Evolutionary conservation across 2,797 vertebrate genomes (phyloP).

Genomic region (Smutsia temminckii): DNA sequence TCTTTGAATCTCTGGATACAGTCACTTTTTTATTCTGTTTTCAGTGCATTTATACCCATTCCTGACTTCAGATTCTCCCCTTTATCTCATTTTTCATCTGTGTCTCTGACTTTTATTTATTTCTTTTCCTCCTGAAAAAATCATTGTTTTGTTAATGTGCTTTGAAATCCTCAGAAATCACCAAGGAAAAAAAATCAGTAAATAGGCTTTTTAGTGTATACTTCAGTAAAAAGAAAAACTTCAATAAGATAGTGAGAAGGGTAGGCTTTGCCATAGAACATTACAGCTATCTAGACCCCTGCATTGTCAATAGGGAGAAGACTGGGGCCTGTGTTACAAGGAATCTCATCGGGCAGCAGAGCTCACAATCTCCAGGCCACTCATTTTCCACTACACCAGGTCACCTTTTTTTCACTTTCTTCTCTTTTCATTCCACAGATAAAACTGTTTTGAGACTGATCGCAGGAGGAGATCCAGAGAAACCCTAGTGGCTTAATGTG

Average conservation of each 20-base stretch:
- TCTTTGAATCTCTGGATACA: neutral
- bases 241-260: neutral
- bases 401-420: slow-evolving; percentile 62
- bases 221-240: neutral
- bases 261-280: neutral
- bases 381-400: neutral
- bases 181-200: neutral
- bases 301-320: neutral
- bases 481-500: slow-evolving; percentile 56
- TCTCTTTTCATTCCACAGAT: slow-evolving; percentile 62
- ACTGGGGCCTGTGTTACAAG: neutral
- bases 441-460: slow-evolving; percentile 65
- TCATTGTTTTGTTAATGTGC: neutral
- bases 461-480: slow-evolving; percentile 57
- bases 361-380: neutral
- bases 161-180: slow-evolving; percentile 38
- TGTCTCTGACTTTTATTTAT: slow-evolving; percentile 12
- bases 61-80: neutral
- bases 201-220: neutral
- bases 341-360: neutral
- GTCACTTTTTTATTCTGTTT: neutral
- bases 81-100: neutral
- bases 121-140: slow-evolving; percentile 30
- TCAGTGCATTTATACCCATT: neutral
- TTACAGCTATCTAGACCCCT: neutral